Evolutionary conservation across 2,113 vertebrate species (phyloP), one percentile per base, ranked within the genome.

Genomic region (Heloderma charlesbogerti): DNA sequence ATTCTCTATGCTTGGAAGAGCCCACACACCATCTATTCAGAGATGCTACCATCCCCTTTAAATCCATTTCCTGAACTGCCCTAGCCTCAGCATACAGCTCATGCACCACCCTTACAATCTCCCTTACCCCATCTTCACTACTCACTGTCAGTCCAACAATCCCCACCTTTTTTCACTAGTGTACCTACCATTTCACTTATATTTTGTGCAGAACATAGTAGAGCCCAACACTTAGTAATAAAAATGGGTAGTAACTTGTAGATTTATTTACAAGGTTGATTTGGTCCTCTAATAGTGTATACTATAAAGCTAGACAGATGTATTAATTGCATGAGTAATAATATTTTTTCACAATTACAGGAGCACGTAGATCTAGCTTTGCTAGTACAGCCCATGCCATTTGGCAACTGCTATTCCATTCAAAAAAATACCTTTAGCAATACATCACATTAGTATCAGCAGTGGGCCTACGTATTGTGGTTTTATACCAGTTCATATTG

Each of bases 271-370:
- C 27, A 43, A 75, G 60, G 12, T 40, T 34, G 69, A 71, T 31
- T 34, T 3, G 18, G n/a, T 43, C 13, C 22, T 43, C 82, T 66
- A 40, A 51, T 77, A 66, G 34, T 71, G 25, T 75, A 18, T 87
- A 75, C 15, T 60, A 60, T 77, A 27, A 87, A 29, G 63, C 43
- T 31, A 6, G 29, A 12, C 6, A 29, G 22, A 27, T 60, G 48
- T 88, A 84, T 77, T 37, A 43, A 45, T 37, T 84, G 92, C 54
- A 93, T 94, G 86, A 95, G 81, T 92, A 94, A 77, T 74, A 94
- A 90, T 94, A 92, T 95, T 71, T 74, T n/a, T 2, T 25, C 48
- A 72, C 2, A 89, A n/a, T 18, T 77, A 63, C 43, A 78, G 43
- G 37, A 54, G 57, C 13, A 77, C 60, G 31, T 10, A 77, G 60